Percentiles rank a stretch among this genome's conserved stretches.
phyloP scores from a whole-genome alignment of 30 jellyfish, hydroid and myxozoan genomes.

The Clytia hemisphaerica region DNA sequence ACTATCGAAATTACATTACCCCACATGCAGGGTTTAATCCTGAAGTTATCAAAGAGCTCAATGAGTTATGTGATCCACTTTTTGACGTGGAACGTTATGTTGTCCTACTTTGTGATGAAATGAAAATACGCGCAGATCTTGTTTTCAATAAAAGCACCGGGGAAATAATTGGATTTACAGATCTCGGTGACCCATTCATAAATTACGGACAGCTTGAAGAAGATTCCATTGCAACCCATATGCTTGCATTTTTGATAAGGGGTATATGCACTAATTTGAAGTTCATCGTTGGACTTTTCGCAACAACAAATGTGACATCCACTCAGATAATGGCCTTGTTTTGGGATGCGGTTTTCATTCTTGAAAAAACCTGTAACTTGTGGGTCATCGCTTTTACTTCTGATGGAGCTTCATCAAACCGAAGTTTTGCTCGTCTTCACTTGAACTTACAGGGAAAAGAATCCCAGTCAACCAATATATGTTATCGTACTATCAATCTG shows the following conservation, averaged over 20 bases:
- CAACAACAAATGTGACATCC: conserved; percentile 33
- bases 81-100: conserved; percentile 33
- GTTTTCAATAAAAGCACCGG: conserved; percentile 43
- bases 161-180: conserved; percentile 39
- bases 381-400: conserved; percentile 26
- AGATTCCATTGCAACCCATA: conserved; percentile 34
- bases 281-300: conserved; percentile 14
- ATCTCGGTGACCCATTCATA: conserved; percentile 41
- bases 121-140: conserved; percentile 39
- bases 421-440: background rate
- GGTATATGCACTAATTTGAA: conserved; percentile 14
- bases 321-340: conserved; percentile 18
- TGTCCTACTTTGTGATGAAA: conserved; percentile 28
- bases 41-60: conserved; percentile 18
- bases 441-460: background rate
- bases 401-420: background rate
- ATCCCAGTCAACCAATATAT: background rate
- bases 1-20: conserved; percentile 34
- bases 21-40: conserved; percentile 41
- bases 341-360: conserved; percentile 31
- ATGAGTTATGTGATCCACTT: conserved; percentile 2
- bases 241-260: background rate
- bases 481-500: conserved; percentile 26
- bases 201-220: conserved; percentile 21
- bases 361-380: conserved; percentile 19